A percentile compares a stretch with the other conserved stretches of the same genome.
These are phyloP conservation scores for Liposcelis brunnea DNA, from an alignment of 2,888 invertebrate species.

Conservation along the genomic window DNA sequence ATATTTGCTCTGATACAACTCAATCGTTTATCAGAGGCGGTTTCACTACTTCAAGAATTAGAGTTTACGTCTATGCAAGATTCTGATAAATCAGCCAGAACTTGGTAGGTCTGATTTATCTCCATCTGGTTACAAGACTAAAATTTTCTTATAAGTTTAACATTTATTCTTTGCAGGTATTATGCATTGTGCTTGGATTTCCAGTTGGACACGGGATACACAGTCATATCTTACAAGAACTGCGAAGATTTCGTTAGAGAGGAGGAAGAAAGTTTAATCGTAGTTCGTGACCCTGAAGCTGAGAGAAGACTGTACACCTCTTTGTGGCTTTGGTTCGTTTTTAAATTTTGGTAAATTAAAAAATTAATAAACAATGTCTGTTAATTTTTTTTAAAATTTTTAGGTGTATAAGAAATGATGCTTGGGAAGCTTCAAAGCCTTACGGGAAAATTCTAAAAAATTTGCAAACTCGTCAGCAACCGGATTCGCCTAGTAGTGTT, in stretches of 20 bases:
- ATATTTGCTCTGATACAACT: slow-evolving; percentile 24
- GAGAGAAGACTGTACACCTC: slow-evolving; percentile 35
- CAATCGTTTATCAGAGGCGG: slow-evolving; percentile 26
- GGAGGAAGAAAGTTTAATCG: slow-evolving; percentile 31
- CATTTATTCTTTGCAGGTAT: slow-evolving; percentile 22
- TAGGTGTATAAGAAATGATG: slow-evolving; percentile 36
- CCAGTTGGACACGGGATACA: slow-evolving; percentile 40
- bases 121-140: too few relatives aligned
- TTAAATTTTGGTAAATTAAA: not conserved
- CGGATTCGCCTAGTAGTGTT: slow-evolving; percentile 24
- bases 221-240: slow-evolving; percentile 30
- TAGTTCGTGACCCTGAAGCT: slow-evolving; percentile 32
- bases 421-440: slow-evolving; percentile 36
- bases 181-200: slow-evolving; percentile 37
- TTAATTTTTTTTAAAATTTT: not conserved
- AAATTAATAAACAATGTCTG: slow-evolving; percentile 8
- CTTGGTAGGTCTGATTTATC: slow-evolving; percentile 25
- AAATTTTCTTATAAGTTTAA: too few relatives aligned
- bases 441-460: slow-evolving; percentile 30
- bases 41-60: slow-evolving; percentile 28
- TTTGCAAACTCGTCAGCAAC: slow-evolving; percentile 20
- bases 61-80: slow-evolving; percentile 20
- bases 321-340: slow-evolving; percentile 40
- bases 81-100: slow-evolving; percentile 29
- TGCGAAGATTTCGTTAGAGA: slow-evolving; percentile 36